A percentile compares a stretch with the other conserved stretches of the same genome.
Conservation (phyloP, 1,140 invertebrate species). For the Drosophila tropicalis region DNA sequence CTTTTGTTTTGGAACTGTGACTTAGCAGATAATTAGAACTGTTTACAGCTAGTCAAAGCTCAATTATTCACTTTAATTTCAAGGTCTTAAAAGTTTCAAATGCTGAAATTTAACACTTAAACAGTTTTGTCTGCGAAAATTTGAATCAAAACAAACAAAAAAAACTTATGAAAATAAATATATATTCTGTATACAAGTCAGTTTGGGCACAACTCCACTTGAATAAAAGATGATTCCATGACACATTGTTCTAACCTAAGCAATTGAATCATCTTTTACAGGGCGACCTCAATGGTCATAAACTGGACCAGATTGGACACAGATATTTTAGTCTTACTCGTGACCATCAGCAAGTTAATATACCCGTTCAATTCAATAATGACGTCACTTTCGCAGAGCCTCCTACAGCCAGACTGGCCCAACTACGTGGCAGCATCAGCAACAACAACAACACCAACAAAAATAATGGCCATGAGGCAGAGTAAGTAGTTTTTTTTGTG, state of each 20-base stretch:
- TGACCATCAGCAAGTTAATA: constrained; percentile 37
- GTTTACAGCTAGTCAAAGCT: no score
- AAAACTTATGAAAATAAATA: neutral
- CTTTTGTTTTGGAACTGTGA: no score
- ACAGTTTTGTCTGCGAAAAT: neutral
- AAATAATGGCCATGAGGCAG: constrained; percentile 57
- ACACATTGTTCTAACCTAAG: neutral
- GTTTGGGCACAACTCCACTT: neutral
- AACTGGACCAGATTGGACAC: constrained; percentile 56
- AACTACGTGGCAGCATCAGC: constrained; percentile 58
- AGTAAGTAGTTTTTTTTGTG: constrained; percentile 51
- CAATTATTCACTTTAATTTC: no score
- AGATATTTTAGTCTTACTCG: constrained; percentile 74
- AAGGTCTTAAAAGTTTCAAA: no score
- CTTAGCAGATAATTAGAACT: no score
- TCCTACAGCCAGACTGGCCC: constrained; percentile 40
- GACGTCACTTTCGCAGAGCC: constrained; percentile 69
- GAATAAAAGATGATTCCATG: neutral
- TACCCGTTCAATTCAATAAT: constrained; percentile 54
- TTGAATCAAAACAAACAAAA: neutral
- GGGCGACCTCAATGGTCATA: constrained; percentile 65
- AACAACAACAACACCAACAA: constrained; percentile 33
- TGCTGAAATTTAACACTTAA: no score
- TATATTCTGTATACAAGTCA: neutral
- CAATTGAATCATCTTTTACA: constrained; percentile 18